Base-by-base conservation (phyloP, 2,797 vertebrate species). In the Lemur catta region DNA sequence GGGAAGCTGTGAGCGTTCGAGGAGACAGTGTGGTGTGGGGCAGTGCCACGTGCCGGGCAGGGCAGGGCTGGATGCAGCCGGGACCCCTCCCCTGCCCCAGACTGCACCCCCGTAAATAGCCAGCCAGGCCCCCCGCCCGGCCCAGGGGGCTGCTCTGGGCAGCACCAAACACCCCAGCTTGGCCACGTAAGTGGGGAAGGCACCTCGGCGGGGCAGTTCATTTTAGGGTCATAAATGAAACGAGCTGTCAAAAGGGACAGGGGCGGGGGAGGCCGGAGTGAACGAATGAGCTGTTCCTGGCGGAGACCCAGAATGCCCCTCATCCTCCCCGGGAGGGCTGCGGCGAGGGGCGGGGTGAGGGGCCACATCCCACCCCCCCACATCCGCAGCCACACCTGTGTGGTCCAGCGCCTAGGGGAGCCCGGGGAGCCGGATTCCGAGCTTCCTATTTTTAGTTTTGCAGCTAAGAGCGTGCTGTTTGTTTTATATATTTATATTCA, bases 181-280 rank as follows among this genome's bases (percentile, higher is more conserved):
- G 43, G 0, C 78, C 55, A 6, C 3, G 0, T 24, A 94, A 96
- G 84, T 71, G 69, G 94, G 96, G 97, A 94, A 57, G 76, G 97
- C 97, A 95, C 97, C 96, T 96, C 95, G 94, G 97, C 28, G 93
- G 96, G 95, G 94, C 57, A 84, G 97, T 98, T 98, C 97, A 96
- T 98, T 98, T 96, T 89, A 96, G 86, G 90, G 97, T 93, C 97
- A 75, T 98, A 98, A 98, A 98, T 97, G 98, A 98, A 98, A 98
- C 63, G 98, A 98, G 97, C 98, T 98, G 98, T 97, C 97, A 97
- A 97, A 96, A 4, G 46, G 93, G 82, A 80, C 10, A 41, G 97
- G 96, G 95, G 92, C 67, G 78, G n/a, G n/a, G 69, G 84, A 82
- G 93, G 89, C 84, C 38, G 0, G 81, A 96, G 82, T 96, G 97